Conservation (phyloP, 1,140 invertebrate genomes). For the Psilanteris sp. region DNA sequence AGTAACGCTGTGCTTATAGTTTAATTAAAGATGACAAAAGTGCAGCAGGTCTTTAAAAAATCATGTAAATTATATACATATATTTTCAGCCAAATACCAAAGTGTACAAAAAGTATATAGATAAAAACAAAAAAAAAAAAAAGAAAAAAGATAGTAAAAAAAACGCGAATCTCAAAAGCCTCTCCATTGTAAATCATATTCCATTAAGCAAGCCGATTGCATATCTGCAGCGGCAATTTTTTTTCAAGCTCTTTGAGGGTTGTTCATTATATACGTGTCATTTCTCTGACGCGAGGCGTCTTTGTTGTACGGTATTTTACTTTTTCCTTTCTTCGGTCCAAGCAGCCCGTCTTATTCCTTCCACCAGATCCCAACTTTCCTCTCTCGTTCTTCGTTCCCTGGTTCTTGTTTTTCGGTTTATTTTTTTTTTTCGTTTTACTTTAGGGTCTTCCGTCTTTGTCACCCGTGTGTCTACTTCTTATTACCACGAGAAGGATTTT, state of each 20-base stretch:
- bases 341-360: slow-evolving; percentile 1
- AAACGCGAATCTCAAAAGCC: slow-evolving; percentile 7
- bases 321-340: slow-evolving; percentile 21
- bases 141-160: not conserved
- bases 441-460: not conserved
- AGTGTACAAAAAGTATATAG: too few species aligned
- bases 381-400: not conserved
- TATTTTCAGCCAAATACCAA: not conserved
- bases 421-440: slow-evolving; percentile 10
- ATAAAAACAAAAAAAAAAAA: too few species aligned
- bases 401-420: slow-evolving; percentile 9
- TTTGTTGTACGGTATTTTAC: slow-evolving; percentile 34
- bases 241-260: slow-evolving; percentile 16
- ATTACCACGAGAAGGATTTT: slow-evolving; percentile 27
- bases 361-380: slow-evolving; percentile 2
- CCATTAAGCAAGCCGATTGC: slow-evolving; percentile 33
- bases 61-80: slow-evolving; percentile 9
- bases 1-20: too few species aligned
- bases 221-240: slow-evolving; percentile 20
- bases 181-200: slow-evolving; percentile 42
- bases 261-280: slow-evolving; percentile 41
- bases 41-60: slow-evolving; percentile 6
- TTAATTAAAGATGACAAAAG: not conserved
- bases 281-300: slow-evolving; percentile 38
- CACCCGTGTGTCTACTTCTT: slow-evolving; percentile 24